Percentiles rank a stretch among this genome's conserved stretches.
phyloP scores from a whole-genome alignment of 2,797 vertebrate genomes.

The Diplodus sargus region DNA sequence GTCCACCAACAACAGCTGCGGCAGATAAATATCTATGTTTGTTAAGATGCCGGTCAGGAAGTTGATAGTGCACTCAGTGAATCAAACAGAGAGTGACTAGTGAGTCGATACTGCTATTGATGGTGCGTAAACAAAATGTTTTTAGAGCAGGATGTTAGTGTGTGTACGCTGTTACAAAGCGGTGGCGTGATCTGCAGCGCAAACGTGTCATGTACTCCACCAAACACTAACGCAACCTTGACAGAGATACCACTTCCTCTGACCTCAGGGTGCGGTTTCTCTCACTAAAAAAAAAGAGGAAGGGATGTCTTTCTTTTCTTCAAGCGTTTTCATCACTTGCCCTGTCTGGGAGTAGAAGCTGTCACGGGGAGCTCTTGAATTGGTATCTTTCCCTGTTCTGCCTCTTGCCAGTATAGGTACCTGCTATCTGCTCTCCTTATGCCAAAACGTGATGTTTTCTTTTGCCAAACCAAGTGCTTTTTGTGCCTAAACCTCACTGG shows the following conservation, averaged over 20 bases:
- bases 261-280: neutral
- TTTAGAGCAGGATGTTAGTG: conserved; percentile 61
- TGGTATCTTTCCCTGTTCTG: too few species aligned
- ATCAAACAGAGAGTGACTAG: conserved; percentile 33
- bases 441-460: too few species aligned
- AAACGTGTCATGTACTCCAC: neutral
- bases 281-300: neutral
- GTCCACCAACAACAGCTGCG: conserved; percentile 46
- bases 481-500: too few species aligned
- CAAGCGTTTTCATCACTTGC: too few species aligned
- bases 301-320: neutral
- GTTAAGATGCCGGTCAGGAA: conserved; percentile 31
- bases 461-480: too few species aligned
- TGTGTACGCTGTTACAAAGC: neutral
- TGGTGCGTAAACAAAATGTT: conserved; percentile 31
- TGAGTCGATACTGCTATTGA: conserved; percentile 18
- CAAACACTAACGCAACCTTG: neutral
- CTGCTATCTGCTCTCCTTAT: too few species aligned
- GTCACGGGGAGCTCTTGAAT: too few species aligned
- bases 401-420: too few species aligned
- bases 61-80: conserved; percentile 23
- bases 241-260: conserved; percentile 32
- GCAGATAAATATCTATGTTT: conserved; percentile 49
- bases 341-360: too few species aligned
- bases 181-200: neutral